Evolutionary conservation across 2,113 vertebrate genomes (phyloP).

Genomic region (Acrocephalus kingi): DNA sequence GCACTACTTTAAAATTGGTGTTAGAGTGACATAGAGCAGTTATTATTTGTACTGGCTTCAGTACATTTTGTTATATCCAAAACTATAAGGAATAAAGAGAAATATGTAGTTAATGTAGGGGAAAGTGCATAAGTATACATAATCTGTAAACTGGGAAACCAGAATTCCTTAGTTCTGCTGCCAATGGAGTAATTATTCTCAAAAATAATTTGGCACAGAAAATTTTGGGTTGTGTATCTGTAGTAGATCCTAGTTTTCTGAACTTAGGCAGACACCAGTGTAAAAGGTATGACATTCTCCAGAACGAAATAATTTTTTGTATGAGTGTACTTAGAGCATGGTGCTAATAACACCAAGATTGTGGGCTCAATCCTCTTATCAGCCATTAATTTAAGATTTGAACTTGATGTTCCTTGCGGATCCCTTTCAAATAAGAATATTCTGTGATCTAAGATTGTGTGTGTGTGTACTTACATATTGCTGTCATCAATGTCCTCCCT

Average conservation of each 20-base stretch:
- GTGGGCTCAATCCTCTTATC: background rate
- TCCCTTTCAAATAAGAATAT: background rate
- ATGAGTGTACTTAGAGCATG: background rate
- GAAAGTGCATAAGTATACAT: background rate
- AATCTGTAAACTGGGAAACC: background rate
- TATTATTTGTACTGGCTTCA: background rate
- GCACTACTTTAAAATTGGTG: background rate
- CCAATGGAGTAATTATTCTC: background rate
- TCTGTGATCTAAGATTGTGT: background rate
- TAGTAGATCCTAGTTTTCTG: background rate
- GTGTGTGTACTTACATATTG: background rate
- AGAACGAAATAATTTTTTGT: background rate
- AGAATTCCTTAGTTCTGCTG: background rate
- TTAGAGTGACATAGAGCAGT: background rate
- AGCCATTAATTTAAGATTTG: background rate
- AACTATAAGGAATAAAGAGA: background rate
- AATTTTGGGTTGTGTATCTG: background rate
- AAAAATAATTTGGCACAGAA: background rate
- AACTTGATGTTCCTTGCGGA: background rate
- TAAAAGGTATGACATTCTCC: background rate
- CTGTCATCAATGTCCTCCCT: background rate
- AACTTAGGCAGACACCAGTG: background rate
- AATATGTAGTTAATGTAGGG: background rate
- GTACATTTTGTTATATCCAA: background rate
- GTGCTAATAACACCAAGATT: background rate